Percentiles rank a stretch among this genome's conserved stretches.
phyloP scores from a whole-genome alignment of 2,797 vertebrate species.

The Bovichtus variegatus region DNA sequence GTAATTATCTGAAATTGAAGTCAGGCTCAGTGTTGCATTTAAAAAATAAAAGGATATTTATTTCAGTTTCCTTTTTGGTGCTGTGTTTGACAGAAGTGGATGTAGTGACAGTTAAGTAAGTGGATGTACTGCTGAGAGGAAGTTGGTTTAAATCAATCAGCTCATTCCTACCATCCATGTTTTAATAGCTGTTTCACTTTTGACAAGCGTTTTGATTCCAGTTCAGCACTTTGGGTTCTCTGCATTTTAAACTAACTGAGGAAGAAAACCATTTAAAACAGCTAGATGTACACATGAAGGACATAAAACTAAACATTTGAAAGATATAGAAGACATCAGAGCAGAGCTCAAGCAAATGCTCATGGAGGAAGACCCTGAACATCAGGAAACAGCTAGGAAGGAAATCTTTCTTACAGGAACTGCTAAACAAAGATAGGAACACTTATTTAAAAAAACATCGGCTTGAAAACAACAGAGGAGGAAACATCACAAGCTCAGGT shows the following conservation, averaged over 20 bases:
- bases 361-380: conserved; percentile 57
- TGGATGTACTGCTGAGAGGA: conserved; percentile 8
- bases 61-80: conserved; percentile 1
- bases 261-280: background rate
- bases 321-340: conserved; percentile 13
- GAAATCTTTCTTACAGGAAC: conserved; percentile 77
- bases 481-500: conserved; percentile 30
- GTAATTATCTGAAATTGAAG: conserved; percentile 59
- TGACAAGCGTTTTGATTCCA: background rate
- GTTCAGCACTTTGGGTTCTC: background rate
- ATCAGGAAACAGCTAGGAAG: conserved; percentile 76
- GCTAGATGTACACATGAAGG: background rate
- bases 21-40: conserved; percentile 41
- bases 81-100: conserved; percentile 3
- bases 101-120: conserved; percentile 1
- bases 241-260: background rate
- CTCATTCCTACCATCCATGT: background rate
- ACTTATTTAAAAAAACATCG: conserved; percentile 47
- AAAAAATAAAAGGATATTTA: background rate
- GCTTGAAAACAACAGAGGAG: conserved; percentile 42
- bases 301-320: background rate
- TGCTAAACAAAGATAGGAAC: conserved; percentile 77
- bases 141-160: conserved; percentile 23
- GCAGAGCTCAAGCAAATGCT: background rate
- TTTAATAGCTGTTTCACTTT: background rate